Evolutionary conservation across 2,888 invertebrate genomes (phyloP), one percentile per base, ranked within the genome.

Genomic region (Empis livida): DNA sequence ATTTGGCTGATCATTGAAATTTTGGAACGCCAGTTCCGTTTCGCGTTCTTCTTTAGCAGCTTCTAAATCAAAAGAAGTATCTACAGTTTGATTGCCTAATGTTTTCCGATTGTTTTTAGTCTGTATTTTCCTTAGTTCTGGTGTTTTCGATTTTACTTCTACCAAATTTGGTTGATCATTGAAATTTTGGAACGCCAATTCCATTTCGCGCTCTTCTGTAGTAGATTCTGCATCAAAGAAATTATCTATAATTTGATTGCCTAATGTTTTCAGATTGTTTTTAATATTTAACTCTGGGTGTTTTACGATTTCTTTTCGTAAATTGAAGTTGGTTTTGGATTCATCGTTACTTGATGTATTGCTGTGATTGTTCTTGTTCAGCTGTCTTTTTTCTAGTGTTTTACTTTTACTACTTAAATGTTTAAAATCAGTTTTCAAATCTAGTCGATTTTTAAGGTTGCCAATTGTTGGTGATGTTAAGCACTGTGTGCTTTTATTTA

Each of bases 181-280:
- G 16, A 51, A 51, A 23, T 51, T 47, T 13, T 49, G 32, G 17
- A 51, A 51, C 0, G 45, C 51, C 8, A 40, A 8, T 14, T 51
- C 47, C 38, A 45, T 38, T 8, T 51, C 51, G 0, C 32, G 27
- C 10, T 45, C 6, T 15, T 43, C 47, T 14, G 43, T 51, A 2
- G 45, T 47, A 8, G 43, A 45, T 37, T 51, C 11, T 1, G 47
- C 32, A 30, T 51, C 47, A 1, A 47, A 13, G 17, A 15, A 35
- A 0, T 16, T 23, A 35, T 40, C 15, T 6, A 23, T 2, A 0
- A 31, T 23, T 15, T 16, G 39, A 2, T 20, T 49, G 3, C 51
- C 47, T 23, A 51, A 32, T 1, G 51, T 49, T 27, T 47, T 43
- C 4, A 47, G 39, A 6, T 46, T 40, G 23, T 46, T 43, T 10